These are phyloP conservation scores for Pipistrellus nathusii DNA, from an alignment of 2,797 vertebrate species.

Conservation along the genomic window DNA sequence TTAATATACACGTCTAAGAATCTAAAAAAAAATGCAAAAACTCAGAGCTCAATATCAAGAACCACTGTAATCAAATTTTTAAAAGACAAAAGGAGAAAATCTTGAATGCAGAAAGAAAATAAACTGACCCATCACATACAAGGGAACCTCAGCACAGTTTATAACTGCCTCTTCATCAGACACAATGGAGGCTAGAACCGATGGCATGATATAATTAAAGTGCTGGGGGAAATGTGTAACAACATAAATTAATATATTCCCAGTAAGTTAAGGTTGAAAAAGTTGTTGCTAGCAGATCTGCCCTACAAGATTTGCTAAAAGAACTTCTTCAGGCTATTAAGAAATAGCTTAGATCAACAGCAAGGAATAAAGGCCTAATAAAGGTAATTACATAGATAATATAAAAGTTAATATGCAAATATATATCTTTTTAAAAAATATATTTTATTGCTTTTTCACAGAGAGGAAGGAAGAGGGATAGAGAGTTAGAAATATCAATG, in stretches of 20 bases:
- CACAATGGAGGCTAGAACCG: not conserved
- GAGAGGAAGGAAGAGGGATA: too few relatives aligned
- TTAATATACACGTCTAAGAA: not conserved
- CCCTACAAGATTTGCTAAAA: not conserved
- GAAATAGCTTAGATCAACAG: not conserved
- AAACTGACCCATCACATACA: not conserved
- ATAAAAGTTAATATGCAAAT: not conserved
- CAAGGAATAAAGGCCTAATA: not conserved
- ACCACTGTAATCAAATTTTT: not conserved
- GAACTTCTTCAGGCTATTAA: not conserved
- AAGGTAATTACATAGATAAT: not conserved
- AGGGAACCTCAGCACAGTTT: not conserved
- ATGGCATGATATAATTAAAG: not conserved
- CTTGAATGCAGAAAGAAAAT: not conserved
- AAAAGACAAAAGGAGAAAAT: slow-evolving; percentile 9
- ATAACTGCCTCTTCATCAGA: not conserved
- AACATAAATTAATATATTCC: not conserved
- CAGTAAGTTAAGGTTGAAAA: not conserved
- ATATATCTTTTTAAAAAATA: too few relatives aligned
- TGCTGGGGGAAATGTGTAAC: not conserved
- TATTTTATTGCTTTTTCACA: too few relatives aligned
- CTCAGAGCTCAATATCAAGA: not conserved
- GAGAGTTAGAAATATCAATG: too few relatives aligned
- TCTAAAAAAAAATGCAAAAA: not conserved
- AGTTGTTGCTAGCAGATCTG: not conserved